Evolutionary conservation across 2,888 invertebrate species (phyloP), one percentile per base, ranked within the genome.

Genomic region (Gastrophysa polygoni): DNA sequence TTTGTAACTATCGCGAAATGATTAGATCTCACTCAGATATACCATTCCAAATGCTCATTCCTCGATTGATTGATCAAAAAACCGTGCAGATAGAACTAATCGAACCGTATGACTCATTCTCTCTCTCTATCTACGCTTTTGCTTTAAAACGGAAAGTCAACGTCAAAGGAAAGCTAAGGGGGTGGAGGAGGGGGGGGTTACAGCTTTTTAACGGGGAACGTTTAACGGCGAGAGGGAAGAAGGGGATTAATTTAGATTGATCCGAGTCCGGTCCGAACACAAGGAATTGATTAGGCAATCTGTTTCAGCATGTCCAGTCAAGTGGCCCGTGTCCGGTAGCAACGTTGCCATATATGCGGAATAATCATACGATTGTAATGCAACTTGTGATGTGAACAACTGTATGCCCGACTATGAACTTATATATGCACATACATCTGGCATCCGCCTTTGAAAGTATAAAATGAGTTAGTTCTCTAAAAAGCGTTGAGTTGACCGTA

Each of bases 201-300:
- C 57, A 68, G 67, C 73, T 77, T 79, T 80, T 80, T 80, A 78
- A 79, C 73, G 77, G 78, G 75, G 72, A 73, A 72, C 80, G 76
- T 79, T 80, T 80, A 79, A 78, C 77, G 74, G 74, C 72, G 66
- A 68, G 73, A 70, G 69, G 77, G 77, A 77, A 77, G 77, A 77
- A 74, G 79, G 80, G 81, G 81, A 82, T 82, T 82, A 82, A 82
- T 82, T 82, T 82, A 81, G 82, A 82, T 82, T 82, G 82, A 82
- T 82, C 81, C 80, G 80, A 81, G 78, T 77, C 80, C 79, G 79
- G 75, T 76, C 63, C 77, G 81, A 81, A 82, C 82, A 81, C 81
- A 80, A 81, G 80, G 82, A 82, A 82, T 82, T 82, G 82, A 82
- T 82, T 82, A 82, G 82, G 81, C 82, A 82, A 82, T 82, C 81